Base-by-base conservation (phyloP, 2,113 vertebrate species). In the Anoura caudifer region DNA sequence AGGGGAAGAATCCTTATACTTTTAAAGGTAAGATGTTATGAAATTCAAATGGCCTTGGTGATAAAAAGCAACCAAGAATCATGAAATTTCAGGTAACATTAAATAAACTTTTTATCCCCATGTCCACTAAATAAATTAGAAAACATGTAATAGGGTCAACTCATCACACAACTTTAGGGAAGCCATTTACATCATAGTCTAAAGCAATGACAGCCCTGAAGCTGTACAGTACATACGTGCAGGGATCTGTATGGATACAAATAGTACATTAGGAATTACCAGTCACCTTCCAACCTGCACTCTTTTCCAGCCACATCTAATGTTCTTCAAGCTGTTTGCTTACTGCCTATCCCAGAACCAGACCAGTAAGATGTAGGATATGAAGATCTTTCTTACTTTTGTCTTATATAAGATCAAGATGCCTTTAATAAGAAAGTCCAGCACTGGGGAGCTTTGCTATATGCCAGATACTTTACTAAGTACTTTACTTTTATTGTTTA, bases 41-140 rank as follows among this genome's bases (percentile, higher is more conserved):
- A 38, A 95, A 80, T 50, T 83, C 22, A 79, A 95, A 87, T 87
- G 3, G 1, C 20, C 88, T 82, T 67, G n/a, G 20, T 82, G n/a
- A 63, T 54, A 76, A 92, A 95, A 96, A 20, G 20, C 56, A 94
- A 90, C 20, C 28, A 90, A 90, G 45, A 94, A 28, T 86, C 38
- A 14, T 47, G 24, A 92, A 36, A 70, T 73, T 91, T 87, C 33
- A 89, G 43, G 72, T 65, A 6, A 33, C 38, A 61, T 43, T 67
- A 91, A 85, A 83, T 93, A 77, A 89, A n/a, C 28, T 50, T 81
- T 36, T 75, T 76, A 43, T 4, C 11, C 4, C 9, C 14, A 16
- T 2, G 9, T 3, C 15, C 14, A 54, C 20, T 86, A 94, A 73
- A 87, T 82, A 87, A 90, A 59, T 47, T 41, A 90, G 87, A n/a